Conservation (phyloP, 2,797 vertebrate species). For the Danio choprae region DNA sequence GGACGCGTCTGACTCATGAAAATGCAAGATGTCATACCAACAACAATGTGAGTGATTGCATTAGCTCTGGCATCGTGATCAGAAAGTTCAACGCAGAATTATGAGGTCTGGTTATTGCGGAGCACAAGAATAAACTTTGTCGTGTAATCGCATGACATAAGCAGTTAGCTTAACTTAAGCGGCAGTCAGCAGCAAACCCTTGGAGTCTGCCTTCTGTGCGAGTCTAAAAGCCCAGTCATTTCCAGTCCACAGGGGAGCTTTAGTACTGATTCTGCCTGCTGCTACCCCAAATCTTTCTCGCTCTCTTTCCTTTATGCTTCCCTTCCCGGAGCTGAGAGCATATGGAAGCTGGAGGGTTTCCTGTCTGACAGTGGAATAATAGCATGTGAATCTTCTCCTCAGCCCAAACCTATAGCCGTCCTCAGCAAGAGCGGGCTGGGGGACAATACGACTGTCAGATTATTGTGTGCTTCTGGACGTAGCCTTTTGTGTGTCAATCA, state of each 20-base stretch:
- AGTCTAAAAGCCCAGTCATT: constrained; percentile 9
- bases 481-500: constrained; percentile 36
- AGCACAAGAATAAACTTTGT: constrained; percentile 14
- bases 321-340: constrained; percentile 26
- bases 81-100: constrained; percentile 21
- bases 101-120: constrained; percentile 23
- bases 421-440: not conserved
- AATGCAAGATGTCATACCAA: constrained; percentile 10
- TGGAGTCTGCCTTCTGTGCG: constrained; percentile 20
- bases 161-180: constrained; percentile 5
- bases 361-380: constrained; percentile 33
- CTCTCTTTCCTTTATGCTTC: constrained; percentile 29
- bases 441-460: constrained; percentile 36
- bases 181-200: constrained; percentile 25
- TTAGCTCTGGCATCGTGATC: constrained; percentile 14
- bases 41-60: constrained; percentile 25
- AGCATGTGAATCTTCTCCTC: constrained; percentile 36
- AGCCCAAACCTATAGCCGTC: constrained; percentile 1
- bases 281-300: constrained; percentile 23
- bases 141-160: constrained; percentile 24
- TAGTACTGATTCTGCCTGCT: constrained; percentile 29
- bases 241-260: constrained; percentile 30
- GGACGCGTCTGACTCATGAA: constrained; percentile 29
- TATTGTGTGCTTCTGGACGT: not conserved
- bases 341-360: constrained; percentile 22